phyloP scores from a whole-genome alignment of 37 sponge, comb jelly and placozoan genomes.

The Hexactinellida sp. region DNA sequence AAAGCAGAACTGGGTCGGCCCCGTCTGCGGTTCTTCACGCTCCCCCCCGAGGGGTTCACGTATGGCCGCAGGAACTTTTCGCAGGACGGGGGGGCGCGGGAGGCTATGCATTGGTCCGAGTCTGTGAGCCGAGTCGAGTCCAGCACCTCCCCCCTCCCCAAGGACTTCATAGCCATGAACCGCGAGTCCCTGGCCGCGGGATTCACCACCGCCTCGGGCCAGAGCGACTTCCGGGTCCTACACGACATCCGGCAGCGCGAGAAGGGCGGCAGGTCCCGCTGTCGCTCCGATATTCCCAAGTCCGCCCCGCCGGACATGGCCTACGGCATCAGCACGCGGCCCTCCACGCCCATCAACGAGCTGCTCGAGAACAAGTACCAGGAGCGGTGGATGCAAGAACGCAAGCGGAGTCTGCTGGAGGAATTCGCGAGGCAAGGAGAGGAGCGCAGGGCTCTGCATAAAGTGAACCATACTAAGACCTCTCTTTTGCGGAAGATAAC shows the following conservation, averaged over 20 bases:
- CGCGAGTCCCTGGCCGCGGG: slow-evolving; percentile 50
- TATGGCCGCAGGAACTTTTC: slow-evolving; percentile 46
- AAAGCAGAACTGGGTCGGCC: slow-evolving; percentile 44
- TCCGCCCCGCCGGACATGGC: slow-evolving; percentile 38
- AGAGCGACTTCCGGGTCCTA: slow-evolving; percentile 59
- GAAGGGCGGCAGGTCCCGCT: background rate
- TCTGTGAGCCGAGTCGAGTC: background rate
- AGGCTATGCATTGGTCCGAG: slow-evolving; percentile 27
- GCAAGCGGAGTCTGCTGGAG: background rate
- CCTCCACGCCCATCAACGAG: slow-evolving; percentile 72
- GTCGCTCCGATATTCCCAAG: background rate
- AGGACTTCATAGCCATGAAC: slow-evolving; percentile 70
- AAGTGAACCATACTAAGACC: background rate
- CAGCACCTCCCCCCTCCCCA: background rate
- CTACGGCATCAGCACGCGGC: slow-evolving; percentile 69
- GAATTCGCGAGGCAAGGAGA: background rate
- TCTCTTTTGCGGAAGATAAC: slow-evolving; percentile 1
- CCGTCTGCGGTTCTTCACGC: slow-evolving; percentile 41
- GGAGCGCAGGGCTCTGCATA: background rate
- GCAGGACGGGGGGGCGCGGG: slow-evolving; percentile 55
- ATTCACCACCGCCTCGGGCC: slow-evolving; percentile 79
- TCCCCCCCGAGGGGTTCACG: slow-evolving; percentile 54
- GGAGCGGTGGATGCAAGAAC: slow-evolving; percentile 53
- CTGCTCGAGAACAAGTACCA: slow-evolving; percentile 64
- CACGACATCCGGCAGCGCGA: slow-evolving; percentile 51